Evolutionary conservation across 2,797 vertebrate species (phyloP).

Genomic region (Graptemys geographica): DNA sequence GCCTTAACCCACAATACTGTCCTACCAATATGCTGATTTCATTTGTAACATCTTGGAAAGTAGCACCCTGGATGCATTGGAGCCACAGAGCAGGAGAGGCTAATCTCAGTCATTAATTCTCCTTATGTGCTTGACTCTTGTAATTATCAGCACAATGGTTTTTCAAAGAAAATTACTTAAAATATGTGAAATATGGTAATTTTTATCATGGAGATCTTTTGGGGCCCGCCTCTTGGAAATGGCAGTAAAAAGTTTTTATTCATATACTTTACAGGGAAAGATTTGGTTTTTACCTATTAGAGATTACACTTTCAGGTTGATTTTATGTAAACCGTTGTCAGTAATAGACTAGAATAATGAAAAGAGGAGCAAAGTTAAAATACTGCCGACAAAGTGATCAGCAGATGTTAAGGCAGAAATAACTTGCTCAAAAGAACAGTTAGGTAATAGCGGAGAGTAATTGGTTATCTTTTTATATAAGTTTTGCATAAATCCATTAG

Average conservation of each 20-base stretch:
- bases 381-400: constrained; percentile 41
- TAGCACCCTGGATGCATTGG: too few species aligned
- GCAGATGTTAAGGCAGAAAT: constrained; percentile 32
- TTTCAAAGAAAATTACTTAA: background rate
- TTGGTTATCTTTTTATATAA: constrained; percentile 61
- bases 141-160: background rate
- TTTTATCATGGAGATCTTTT: background rate
- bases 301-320: background rate
- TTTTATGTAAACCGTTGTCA: constrained; percentile 24
- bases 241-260: background rate
- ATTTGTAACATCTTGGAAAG: background rate
- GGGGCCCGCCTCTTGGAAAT: background rate
- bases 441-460: background rate
- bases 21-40: background rate
- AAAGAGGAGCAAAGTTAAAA: constrained; percentile 49
- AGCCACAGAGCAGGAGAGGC: background rate
- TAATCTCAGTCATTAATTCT: background rate
- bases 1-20: background rate
- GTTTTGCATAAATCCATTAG: constrained; percentile 65
- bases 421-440: background rate
- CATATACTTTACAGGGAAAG: background rate
- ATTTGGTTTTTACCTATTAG: background rate
- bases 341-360: constrained; percentile 38
- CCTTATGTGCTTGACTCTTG: background rate
- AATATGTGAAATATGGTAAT: background rate